Evolutionary conservation across 2,888 invertebrate species (phyloP), one percentile per base, ranked within the genome.

Genomic region (Drosophila anceps): DNA sequence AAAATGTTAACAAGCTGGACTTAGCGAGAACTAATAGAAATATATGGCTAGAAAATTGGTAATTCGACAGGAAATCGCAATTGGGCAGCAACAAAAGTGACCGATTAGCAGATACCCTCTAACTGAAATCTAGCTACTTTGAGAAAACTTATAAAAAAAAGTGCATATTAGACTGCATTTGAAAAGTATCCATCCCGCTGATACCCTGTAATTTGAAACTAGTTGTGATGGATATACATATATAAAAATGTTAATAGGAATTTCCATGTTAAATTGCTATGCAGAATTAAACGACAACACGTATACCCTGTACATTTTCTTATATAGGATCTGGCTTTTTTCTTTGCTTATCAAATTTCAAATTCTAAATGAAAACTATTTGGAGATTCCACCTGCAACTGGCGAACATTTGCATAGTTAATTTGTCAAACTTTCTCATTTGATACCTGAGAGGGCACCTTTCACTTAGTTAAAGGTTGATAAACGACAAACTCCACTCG

Each of bases 1-100:
- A 75, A 78, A 72, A 69, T 77, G 72, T 75, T 74, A 69, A 81
- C 74, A 79, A 66, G 57, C 53, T 4, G 43, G 57, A 62, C 60
- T 75, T 29, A 44, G 29, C 29, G 10, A 35, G 18, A 20, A n/a
- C 12, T 15, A 54, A 37, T 15, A 33, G 31, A 66, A 31, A 37
- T 67, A 27, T 46, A 10, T 46, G 2, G 12, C 13, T 37, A 20
- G n/a, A 37, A 12, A 37, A 37, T n/a, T 44, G 20, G 15, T 27
- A 29, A 9, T n/a, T 4, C 15, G 48, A 13, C 46, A 24, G 43
- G 48, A 8, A 50, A 20, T 65, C 27, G 31, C 7, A 43, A 51
- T 41, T 13, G 20, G 13, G 24, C 18, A 18, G 50, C 50, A 6
- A 6, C 6, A 5, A 24, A 51, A 20, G 9, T 24, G 51, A 20